Evolutionary conservation across 1,140 invertebrate species (phyloP), one percentile per base, ranked within the genome.

Genomic region (Tetraneura akinire): DNA sequence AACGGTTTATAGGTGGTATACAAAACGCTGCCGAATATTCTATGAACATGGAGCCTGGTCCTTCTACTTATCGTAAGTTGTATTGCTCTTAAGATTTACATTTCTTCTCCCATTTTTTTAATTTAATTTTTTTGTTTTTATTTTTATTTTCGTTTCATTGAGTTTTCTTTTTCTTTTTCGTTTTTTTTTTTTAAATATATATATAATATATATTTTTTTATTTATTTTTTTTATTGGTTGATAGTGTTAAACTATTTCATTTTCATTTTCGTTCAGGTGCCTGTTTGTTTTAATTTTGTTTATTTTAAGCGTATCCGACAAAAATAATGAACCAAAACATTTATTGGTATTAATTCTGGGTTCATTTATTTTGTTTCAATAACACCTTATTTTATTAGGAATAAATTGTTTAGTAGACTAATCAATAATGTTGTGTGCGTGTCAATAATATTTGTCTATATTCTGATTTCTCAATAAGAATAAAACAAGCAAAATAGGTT

Each of bases 21-120:
- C 74, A 78, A 78, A 78, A 78, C 74, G 74, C 74, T 78, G 74
- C 74, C 74, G 74, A 78, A 78, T 78, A 78, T 78, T 78, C 74
- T 78, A 78, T 78, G 74, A 78, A 78, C 74, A 78, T 78, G 74
- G 74, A 78, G 74, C 74, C 74, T 60, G 74, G 74, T 78, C 74
- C 74, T 78, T 78, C 74, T 78, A 78, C 74, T 78, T 78, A 78
- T 78, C 74, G 74, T 78, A 78, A 78, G 74, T 78, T 78, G 74
- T 78, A 78, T 78, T 78, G 74, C 42, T 78, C 74, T 62, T 78
- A 78, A 78, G 55, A 78, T 78, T 49, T 45, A 55, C 53, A 60
- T 60, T 71, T 57, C 55, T 78, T 57, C 73, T 55, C 53, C 11
- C 60, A 62, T 78, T 78, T 60, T 32, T 42, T 57, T 78, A 47